Conservation (phyloP, 2,888 invertebrate species). For the Cetonia aurata region DNA sequence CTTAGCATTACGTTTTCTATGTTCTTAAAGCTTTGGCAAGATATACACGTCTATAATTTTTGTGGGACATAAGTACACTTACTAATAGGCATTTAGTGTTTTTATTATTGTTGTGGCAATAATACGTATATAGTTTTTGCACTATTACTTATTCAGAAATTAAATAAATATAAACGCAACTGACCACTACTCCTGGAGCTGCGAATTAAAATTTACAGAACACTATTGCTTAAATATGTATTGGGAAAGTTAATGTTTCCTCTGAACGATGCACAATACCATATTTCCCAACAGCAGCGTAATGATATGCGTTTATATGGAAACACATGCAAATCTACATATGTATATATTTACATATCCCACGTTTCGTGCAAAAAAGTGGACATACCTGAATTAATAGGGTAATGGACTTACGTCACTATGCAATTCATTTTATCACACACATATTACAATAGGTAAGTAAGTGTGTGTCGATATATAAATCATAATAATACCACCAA, state of each 20-base stretch:
- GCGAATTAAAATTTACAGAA: no score
- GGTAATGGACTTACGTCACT: constrained; percentile 21
- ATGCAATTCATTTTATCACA: constrained; percentile 23
- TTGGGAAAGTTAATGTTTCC: no score
- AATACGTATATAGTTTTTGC: not conserved
- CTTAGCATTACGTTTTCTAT: no score
- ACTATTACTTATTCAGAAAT: not conserved
- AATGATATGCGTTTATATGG: constrained; percentile 15
- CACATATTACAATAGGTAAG: constrained; percentile 16
- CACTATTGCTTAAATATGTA: no score
- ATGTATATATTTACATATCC: not conserved
- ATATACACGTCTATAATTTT: no score
- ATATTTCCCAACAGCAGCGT: constrained; percentile 19
- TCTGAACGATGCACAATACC: constrained; percentile 16
- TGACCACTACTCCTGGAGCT: no score
- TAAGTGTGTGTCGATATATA: constrained; percentile 31
- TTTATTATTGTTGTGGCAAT: no score
- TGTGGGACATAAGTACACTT: not conserved
- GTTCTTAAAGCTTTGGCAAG: no score
- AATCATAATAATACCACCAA: constrained; percentile 38
- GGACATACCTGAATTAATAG: constrained; percentile 30
- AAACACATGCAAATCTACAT: not conserved
- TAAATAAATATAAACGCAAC: not conserved
- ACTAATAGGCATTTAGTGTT: not conserved
- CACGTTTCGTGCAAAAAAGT: constrained; percentile 1